Conservation (phyloP, 2,113 vertebrate species). For the Myrmecophaga tridactyla region DNA sequence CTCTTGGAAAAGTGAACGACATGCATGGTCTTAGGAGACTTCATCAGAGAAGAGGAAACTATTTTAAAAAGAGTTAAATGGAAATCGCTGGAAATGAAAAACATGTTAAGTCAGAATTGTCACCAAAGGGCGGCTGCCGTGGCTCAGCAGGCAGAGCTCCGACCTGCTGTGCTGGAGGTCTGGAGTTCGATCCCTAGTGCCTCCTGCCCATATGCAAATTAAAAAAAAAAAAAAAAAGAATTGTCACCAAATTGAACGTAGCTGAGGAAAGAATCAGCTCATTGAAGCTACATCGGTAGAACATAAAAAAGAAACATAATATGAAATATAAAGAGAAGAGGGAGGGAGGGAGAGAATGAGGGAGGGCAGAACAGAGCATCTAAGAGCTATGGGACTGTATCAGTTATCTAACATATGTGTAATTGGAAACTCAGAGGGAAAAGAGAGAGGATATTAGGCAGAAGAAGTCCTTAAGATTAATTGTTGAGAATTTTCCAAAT, state of each 20-base stretch:
- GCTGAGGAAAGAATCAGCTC: neutral
- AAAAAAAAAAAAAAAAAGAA: too few species aligned
- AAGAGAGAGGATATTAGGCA: neutral
- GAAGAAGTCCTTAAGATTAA: neutral
- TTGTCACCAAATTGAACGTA: neutral
- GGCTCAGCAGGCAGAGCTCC: too few species aligned
- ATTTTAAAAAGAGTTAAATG: neutral
- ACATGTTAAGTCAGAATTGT: neutral
- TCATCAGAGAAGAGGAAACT: neutral
- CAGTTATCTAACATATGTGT: neutral
- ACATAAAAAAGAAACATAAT: neutral
- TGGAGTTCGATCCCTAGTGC: too few species aligned
- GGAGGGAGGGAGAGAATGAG: neutral
- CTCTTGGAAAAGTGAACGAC: neutral
- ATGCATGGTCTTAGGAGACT: neutral
- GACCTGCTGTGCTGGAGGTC: too few species aligned
- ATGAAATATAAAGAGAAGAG: neutral
- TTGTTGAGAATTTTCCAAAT: neutral
- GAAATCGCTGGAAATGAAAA: neutral
- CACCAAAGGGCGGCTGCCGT: too few species aligned
- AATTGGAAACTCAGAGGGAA: neutral
- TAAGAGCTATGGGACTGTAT: neutral
- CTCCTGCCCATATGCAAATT: too few species aligned
- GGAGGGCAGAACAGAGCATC: neutral
- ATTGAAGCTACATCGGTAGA: neutral